These are phyloP conservation scores for Agonum fuliginosum DNA, from an alignment of 2,888 invertebrate species.

Conservation along the genomic window DNA sequence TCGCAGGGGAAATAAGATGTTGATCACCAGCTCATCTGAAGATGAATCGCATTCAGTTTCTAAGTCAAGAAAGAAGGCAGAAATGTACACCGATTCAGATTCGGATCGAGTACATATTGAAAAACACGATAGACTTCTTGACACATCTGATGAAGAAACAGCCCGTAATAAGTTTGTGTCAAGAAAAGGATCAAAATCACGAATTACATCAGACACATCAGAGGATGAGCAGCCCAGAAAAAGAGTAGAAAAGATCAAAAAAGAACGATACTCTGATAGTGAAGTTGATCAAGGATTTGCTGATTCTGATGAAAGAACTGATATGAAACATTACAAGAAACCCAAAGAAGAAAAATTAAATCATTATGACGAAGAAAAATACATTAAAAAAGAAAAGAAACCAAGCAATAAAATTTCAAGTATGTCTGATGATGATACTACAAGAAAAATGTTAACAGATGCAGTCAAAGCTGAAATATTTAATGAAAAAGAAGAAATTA, in stretches of 20 bases:
- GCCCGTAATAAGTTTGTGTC: slow-evolving; percentile 74
- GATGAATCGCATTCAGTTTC: slow-evolving; percentile 62
- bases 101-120: slow-evolving; percentile 73
- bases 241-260: slow-evolving; percentile 75
- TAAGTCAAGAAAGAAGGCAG: slow-evolving; percentile 70
- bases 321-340: slow-evolving; percentile 64
- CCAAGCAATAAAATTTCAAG: slow-evolving; percentile 63
- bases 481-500: slow-evolving; percentile 68
- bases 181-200: slow-evolving; percentile 81
- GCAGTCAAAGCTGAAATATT: slow-evolving; percentile 67
- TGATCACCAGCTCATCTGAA: slow-evolving; percentile 70
- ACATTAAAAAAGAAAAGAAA: slow-evolving; percentile 69
- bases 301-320: slow-evolving; percentile 66
- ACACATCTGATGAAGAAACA: slow-evolving; percentile 72
- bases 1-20: slow-evolving; percentile 68
- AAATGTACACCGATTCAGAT: slow-evolving; percentile 75
- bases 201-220: slow-evolving; percentile 87
- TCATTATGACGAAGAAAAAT: slow-evolving; percentile 65
- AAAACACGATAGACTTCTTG: slow-evolving; percentile 73
- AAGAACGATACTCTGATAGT: slow-evolving; percentile 78
- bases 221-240: slow-evolving; percentile 80
- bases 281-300: slow-evolving; percentile 75
- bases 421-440: slow-evolving; percentile 65
- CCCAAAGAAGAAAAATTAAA: slow-evolving; percentile 65
- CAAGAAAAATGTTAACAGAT: slow-evolving; percentile 66